A percentile compares a stretch with the other conserved stretches of the same genome.
Conservation (phyloP, 2,797 vertebrate species). For the Pterois miles region DNA sequence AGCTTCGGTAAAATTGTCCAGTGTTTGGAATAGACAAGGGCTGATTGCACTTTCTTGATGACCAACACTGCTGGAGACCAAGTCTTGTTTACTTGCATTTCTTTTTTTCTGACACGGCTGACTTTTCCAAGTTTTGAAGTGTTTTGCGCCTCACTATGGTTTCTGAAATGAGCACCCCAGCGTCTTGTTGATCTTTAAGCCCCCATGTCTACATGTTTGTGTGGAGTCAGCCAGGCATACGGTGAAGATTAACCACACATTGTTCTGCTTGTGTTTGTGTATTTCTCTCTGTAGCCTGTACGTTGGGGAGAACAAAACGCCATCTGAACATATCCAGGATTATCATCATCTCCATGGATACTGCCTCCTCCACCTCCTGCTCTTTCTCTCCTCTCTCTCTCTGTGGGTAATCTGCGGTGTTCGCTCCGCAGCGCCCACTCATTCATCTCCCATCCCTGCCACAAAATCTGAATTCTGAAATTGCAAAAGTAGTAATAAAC, state of each 20-base stretch:
- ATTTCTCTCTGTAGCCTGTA: slow-evolving; percentile 37
- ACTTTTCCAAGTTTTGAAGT: background rate
- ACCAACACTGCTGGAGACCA: background rate
- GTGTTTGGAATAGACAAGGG: background rate
- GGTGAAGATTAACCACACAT: slow-evolving; percentile 65
- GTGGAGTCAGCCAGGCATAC: slow-evolving; percentile 56
- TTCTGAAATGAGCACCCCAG: slow-evolving; percentile 5
- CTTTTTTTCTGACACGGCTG: background rate
- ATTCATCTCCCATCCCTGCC: slow-evolving; percentile 65
- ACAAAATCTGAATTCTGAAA: slow-evolving; percentile 78
- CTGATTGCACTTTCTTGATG: background rate
- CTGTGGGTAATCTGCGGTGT: slow-evolving; percentile 63
- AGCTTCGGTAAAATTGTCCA: background rate
- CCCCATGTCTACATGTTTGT: slow-evolving; percentile 45
- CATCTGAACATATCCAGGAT: slow-evolving; percentile 68
- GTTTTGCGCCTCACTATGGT: background rate
- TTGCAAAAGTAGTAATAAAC: slow-evolving; percentile 78
- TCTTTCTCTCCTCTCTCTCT: slow-evolving; percentile 28
- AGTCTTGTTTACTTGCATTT: slow-evolving; percentile 1
- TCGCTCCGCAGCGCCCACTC: slow-evolving; percentile 53
- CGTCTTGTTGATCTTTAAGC: slow-evolving; percentile 42
- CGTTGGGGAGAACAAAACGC: slow-evolving; percentile 56
- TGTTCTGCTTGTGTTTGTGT: slow-evolving; percentile 61
- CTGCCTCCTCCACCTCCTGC: slow-evolving; percentile 66
- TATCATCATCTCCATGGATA: slow-evolving; percentile 76